Conservation (phyloP, 2,888 invertebrate genomes). For the Drosophila macrospina region DNA sequence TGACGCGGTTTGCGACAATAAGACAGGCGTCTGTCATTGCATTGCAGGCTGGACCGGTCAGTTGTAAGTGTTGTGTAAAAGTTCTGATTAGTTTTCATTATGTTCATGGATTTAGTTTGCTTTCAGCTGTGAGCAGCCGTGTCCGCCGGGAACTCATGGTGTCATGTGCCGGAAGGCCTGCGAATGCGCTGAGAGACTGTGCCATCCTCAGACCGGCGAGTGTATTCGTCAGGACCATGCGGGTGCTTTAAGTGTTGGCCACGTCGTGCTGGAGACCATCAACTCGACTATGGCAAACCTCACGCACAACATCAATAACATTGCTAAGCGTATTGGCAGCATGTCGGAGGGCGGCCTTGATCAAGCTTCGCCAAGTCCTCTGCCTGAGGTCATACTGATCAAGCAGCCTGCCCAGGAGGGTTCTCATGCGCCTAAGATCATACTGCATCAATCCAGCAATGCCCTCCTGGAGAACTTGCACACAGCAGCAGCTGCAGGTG, state of each 20-base stretch:
- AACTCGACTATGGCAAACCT: constrained; percentile 84
- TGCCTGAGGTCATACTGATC: constrained; percentile 84
- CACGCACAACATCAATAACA: constrained; percentile 82
- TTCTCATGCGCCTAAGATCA: constrained; percentile 82
- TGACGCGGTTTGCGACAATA: constrained; percentile 88
- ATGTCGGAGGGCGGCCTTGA: constrained; percentile 50
- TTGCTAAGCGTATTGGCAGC: constrained; percentile 80
- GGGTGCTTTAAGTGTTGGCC: constrained; percentile 74
- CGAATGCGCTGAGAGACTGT: constrained; percentile 77
- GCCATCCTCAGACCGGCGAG: constrained; percentile 77
- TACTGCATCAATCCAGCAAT: constrained; percentile 81
- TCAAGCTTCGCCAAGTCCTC: constrained; percentile 59
- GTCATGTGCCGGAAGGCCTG: constrained; percentile 83
- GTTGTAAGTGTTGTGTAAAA: constrained; percentile 86
- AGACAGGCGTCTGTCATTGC: constrained; percentile 89
- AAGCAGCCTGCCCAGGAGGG: constrained; percentile 77
- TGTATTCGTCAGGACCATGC: constrained; percentile 57
- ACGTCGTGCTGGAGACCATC: constrained; percentile 83
- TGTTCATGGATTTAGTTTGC: not conserved
- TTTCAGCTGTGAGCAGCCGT: constrained; percentile 83
- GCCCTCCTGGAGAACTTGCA: constrained; percentile 76
- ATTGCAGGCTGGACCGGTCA: constrained; percentile 89
- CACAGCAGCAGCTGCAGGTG: constrained; percentile 54
- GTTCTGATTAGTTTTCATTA: not conserved
- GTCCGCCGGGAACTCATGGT: constrained; percentile 83